These are phyloP conservation scores for Penaeus indicus DNA, from an alignment of 1,140 invertebrate genomes.

Conservation along the genomic window DNA sequence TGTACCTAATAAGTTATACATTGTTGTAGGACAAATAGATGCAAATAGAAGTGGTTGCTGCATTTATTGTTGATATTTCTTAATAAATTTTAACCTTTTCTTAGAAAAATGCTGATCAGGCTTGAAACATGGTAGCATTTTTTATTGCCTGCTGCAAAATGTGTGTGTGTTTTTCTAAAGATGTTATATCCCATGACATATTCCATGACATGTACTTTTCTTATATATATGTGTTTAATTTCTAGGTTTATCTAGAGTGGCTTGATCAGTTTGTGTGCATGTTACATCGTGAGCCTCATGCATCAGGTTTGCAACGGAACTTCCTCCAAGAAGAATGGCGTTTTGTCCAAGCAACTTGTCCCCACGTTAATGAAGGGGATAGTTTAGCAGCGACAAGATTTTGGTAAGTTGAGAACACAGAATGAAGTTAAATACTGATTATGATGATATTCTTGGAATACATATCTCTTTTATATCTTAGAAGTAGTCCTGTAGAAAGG, in stretches of 20 bases:
- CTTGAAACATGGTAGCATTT: slow-evolving; percentile 15
- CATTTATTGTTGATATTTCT: neutral
- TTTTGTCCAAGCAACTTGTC: slow-evolving; percentile 80
- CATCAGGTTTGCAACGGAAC: slow-evolving; percentile 78
- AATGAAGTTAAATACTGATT: too few species aligned
- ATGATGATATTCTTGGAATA: too few species aligned
- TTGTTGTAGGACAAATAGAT: neutral
- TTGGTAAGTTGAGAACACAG: slow-evolving; percentile 72
- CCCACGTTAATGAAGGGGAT: slow-evolving; percentile 79
- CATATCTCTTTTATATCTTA: too few species aligned
- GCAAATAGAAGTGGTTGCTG: neutral
- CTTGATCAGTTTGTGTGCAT: slow-evolving; percentile 80
- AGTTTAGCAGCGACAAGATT: slow-evolving; percentile 79
- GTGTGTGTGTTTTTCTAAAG: too few species aligned
- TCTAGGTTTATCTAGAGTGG: slow-evolving; percentile 81
- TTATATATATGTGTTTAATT: slow-evolving; percentile 60
- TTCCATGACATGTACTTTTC: too few species aligned
- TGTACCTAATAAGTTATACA: slow-evolving; percentile 23
- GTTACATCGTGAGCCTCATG: slow-evolving; percentile 76
- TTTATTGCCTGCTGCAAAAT: neutral
- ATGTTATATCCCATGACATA: too few species aligned
- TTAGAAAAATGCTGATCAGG: neutral
- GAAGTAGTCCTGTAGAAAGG: too few species aligned
- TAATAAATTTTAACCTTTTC: neutral
- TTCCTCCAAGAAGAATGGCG: slow-evolving; percentile 86